Conservation (phyloP, 2,888 invertebrate species). For the Tachystola acroxantha region DNA sequence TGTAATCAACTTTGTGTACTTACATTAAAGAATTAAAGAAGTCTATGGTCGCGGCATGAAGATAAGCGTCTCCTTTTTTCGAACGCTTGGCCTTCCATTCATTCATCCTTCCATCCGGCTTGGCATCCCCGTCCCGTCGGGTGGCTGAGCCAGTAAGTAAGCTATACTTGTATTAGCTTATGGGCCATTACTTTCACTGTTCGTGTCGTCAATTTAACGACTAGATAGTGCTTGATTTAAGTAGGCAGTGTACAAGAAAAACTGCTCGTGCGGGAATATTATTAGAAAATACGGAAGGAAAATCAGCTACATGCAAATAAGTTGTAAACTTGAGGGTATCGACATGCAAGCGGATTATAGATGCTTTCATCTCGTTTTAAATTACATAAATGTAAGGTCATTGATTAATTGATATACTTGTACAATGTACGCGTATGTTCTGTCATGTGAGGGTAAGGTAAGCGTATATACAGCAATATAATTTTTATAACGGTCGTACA, state of each 20-base stretch:
- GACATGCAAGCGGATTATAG: conserved; percentile 4
- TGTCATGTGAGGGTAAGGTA: too few relatives aligned
- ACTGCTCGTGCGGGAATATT: conserved; percentile 25
- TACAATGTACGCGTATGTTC: too few relatives aligned
- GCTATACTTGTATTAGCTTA: neutral
- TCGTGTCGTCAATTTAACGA: conserved; percentile 5
- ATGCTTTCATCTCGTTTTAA: conserved; percentile 5
- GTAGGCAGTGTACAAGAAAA: conserved; percentile 21
- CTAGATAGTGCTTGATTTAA: conserved; percentile 11
- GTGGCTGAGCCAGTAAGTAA: too few relatives aligned
- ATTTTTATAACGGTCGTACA: too few relatives aligned
- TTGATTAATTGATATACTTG: neutral
- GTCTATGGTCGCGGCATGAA: too few relatives aligned
- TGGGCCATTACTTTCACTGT: conserved; percentile 2
- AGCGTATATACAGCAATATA: too few relatives aligned
- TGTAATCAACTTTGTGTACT: too few relatives aligned
- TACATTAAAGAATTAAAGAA: too few relatives aligned
- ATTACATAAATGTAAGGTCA: neutral
- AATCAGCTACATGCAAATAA: conserved; percentile 38
- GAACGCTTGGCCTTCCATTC: too few relatives aligned
- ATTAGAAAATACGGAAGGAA: conserved; percentile 54
- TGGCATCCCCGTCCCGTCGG: too few relatives aligned
- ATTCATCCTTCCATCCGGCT: too few relatives aligned
- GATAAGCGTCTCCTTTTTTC: too few relatives aligned
- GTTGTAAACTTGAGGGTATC: conserved; percentile 7